A percentile compares a stretch with the other conserved stretches of the same genome.
Conservation (phyloP, 2,888 invertebrate species). For the Scotopteryx bipunctaria region DNA sequence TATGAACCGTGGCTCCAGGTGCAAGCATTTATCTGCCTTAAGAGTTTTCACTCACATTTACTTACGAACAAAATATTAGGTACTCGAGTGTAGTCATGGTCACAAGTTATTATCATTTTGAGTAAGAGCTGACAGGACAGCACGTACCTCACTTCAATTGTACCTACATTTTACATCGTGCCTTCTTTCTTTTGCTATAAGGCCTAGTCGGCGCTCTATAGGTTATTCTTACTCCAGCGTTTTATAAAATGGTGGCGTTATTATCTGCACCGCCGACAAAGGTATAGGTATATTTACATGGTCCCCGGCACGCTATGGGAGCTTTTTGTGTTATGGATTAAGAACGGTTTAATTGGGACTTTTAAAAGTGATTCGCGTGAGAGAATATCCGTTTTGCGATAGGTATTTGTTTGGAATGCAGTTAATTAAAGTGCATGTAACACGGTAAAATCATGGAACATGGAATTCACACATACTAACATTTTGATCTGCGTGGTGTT, state of each 20-base stretch:
- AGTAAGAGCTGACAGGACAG: too few relatives aligned
- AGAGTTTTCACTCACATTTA: not conserved
- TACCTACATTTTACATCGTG: not conserved
- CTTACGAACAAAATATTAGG: not conserved
- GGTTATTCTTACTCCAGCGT: not conserved
- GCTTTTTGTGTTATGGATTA: constrained; percentile 2
- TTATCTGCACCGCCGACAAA: constrained; percentile 6
- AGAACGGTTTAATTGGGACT: constrained; percentile 6
- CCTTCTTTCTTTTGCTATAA: too few relatives aligned
- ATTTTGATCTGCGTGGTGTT: too few relatives aligned
- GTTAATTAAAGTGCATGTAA: too few relatives aligned
- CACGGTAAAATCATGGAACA: too few relatives aligned
- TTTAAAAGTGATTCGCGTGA: not conserved
- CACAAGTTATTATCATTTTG: too few relatives aligned
- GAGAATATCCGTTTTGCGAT: too few relatives aligned
- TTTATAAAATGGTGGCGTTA: constrained; percentile 16
- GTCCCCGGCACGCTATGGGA: constrained; percentile 7
- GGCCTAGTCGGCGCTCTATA: not conserved
- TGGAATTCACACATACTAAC: too few relatives aligned
- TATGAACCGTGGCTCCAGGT: not conserved
- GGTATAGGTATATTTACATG: constrained; percentile 12
- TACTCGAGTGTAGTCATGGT: too few relatives aligned
- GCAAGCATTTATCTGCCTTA: not conserved
- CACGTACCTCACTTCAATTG: too few relatives aligned
- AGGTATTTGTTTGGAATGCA: too few relatives aligned